Evolutionary conservation across 2,797 vertebrate species (phyloP), one percentile per base, ranked within the genome.

Genomic region (Sebastiscus albofasciatus): DNA sequence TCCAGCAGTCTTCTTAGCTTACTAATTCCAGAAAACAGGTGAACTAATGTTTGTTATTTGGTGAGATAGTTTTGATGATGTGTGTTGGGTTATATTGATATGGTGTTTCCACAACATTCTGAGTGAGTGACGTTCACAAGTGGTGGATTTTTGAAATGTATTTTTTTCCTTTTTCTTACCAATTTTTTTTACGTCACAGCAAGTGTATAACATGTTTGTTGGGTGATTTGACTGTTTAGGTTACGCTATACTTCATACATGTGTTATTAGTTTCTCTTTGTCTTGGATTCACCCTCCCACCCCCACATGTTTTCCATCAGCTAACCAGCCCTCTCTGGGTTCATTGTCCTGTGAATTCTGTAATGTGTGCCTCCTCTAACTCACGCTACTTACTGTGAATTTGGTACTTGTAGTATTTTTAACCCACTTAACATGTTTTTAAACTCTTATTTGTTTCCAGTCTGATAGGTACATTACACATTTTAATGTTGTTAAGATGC

Each of bases 331-430:
- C 58, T 36, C 33, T 71, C 31, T 67, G 42, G 24, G 56, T 87
- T 92, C 67, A 73, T 77, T 75, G 56, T 89, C 78, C 74, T 84
- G 77, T 84, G 68, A 81, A 64, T 92, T 88, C 74, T 86, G 82
- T 91, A 46, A 80, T 88, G 81, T 88, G 89, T 95, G 90, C 93
- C 92, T 94, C 69, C 49, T 81, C 7, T 80, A 59, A 75, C 55
- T 87, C 79, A 24, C 75, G 61, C 82, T 65, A 79, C 77, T 85
- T 88, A 87, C 81, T 91, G 83, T 94, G 79, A 93, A 84, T 79
- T 79, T 91, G 73, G 66, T 87, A 82, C 71, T 70, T 79, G 60
- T 78, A 79, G 52, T 84, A 71, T 83, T 85, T 84, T 80, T 81
- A 86, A 87, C 81, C 82, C 85, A 70, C 62, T 62, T 69, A 77